Base-by-base conservation (phyloP, 2,888 invertebrate genomes). In the Pocota personata region DNA sequence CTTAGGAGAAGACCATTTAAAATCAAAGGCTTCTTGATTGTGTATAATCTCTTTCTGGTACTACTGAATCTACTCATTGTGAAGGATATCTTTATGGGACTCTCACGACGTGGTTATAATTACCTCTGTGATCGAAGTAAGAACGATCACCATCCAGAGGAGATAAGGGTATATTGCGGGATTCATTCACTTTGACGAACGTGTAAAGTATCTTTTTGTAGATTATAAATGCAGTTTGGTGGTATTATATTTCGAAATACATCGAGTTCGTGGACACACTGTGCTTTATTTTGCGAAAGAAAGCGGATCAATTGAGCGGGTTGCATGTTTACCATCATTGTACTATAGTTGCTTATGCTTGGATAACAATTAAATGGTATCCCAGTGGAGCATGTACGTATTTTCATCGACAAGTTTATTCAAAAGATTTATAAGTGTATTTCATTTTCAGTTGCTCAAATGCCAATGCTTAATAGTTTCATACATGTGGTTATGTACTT, bases 401-500 rank as follows among this genome's bases (percentile, higher is more conserved):
- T 14, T 3, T 10, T 32, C 4, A 1, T 14, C 10, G 6, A 4
- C 24, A 24, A 24, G 10, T 10, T 10, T 8, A 10, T 35, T 10
- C 12, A 35, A 35, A 2, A 1, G 35, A 35, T 35, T 12, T 35
- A 10, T 2, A 2, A 35, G 35, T 8, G 35, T 35, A 10, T 10
- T 14, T 86, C 84, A 89, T 58, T 93, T 93, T 71, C 92, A 97
- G 97, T 97, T 1, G 96, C 97, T 93, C 93, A 97, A 16, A 97
- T 97, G 3, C 97, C 98, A 0, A 95, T 97, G 95, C 95, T 98
- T 16, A 98, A 98, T 93, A 97, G 97, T 55, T 96, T 95, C 58
- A 97, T 98, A 72, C 98, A 98, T 91, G 96, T 98, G 0, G 93
- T 98, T 57, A 98, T 98, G 98, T 98, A 98, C 92, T 95, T 95